phyloP scores from a whole-genome alignment of 2,113 vertebrate genomes.

The Sciurus niger region DNA sequence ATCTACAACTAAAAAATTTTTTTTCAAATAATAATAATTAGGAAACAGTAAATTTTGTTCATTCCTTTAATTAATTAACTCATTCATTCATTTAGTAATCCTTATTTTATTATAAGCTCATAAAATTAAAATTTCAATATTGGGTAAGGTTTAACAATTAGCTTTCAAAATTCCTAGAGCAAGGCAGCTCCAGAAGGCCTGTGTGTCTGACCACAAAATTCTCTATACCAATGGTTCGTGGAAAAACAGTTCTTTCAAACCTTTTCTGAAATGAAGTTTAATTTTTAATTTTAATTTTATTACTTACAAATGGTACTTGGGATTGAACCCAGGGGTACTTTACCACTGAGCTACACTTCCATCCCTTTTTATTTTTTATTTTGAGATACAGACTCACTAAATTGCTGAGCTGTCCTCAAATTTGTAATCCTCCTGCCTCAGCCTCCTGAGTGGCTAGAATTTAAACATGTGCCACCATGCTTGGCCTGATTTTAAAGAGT shows the following conservation, averaged over 20 bases:
- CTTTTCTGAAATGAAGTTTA: not conserved
- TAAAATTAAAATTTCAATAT: slow-evolving; percentile 5
- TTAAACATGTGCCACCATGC: not conserved
- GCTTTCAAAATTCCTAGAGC: not conserved
- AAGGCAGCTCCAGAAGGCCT: not conserved
- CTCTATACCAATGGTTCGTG: not conserved
- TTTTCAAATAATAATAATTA: not conserved
- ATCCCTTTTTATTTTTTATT: no score
- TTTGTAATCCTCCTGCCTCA: not conserved
- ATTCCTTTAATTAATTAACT: not conserved
- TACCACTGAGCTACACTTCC: no score
- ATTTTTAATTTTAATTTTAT: no score
- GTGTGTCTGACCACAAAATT: not conserved
- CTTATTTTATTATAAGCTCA: not conserved
- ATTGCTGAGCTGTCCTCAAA: not conserved
- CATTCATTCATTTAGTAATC: not conserved
- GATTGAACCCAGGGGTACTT: no score
- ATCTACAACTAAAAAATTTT: no score
- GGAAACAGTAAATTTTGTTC: not conserved
- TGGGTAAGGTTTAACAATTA: not conserved
- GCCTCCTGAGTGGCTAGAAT: not conserved
- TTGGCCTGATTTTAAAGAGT: not conserved
- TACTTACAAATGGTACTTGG: no score
- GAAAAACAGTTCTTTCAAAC: not conserved
- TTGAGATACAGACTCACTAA: not conserved